Percentiles rank a stretch among this genome's conserved stretches.
These are phyloP conservation scores for Rhadinocentrus ornatus DNA, from an alignment of 2,797 vertebrate species.

Conservation along the genomic window DNA sequence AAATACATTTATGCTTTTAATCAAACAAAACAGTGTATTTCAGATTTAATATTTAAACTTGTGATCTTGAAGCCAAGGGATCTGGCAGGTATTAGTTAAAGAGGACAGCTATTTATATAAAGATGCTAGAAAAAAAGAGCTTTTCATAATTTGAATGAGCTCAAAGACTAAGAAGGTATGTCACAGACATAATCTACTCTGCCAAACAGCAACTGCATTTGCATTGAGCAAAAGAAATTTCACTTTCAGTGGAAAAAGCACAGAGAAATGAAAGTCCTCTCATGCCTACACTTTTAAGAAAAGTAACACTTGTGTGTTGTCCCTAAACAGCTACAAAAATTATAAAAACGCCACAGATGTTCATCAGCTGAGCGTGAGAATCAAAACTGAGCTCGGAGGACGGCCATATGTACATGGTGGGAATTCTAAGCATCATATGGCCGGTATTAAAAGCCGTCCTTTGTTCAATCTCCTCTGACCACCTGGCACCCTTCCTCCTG, in stretches of 20 bases:
- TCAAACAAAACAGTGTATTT: not conserved
- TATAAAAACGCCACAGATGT: slow-evolving; percentile 68
- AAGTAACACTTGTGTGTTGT: slow-evolving; percentile 22
- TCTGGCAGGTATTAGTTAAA: slow-evolving; percentile 13
- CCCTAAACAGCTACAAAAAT: slow-evolving; percentile 31
- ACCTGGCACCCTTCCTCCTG: slow-evolving; percentile 81
- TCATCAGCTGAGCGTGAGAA: slow-evolving; percentile 75
- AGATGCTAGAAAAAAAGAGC: slow-evolving; percentile 7
- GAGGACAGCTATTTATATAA: slow-evolving; percentile 2
- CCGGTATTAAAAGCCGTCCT: slow-evolving; percentile 72
- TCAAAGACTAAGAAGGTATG: slow-evolving; percentile 57
- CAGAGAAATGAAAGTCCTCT: not conserved
- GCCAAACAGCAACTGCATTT: slow-evolving; percentile 56
- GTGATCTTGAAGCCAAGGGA: not conserved
- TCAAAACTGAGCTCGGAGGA: slow-evolving; percentile 48
- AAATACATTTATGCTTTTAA: slow-evolving; percentile 21
- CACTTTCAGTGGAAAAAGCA: slow-evolving; percentile 4
- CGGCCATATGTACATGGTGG: slow-evolving; percentile 72
- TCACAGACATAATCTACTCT: slow-evolving; percentile 59
- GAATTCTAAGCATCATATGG: slow-evolving; percentile 77
- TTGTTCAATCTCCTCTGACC: slow-evolving; percentile 79
- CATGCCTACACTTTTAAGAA: not conserved
- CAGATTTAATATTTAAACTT: not conserved
- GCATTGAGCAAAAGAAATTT: not conserved
- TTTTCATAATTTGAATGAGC: slow-evolving; percentile 39